These are phyloP conservation scores for Zophobas morio DNA, from an alignment of 1,140 invertebrate genomes.

Conservation along the genomic window DNA sequence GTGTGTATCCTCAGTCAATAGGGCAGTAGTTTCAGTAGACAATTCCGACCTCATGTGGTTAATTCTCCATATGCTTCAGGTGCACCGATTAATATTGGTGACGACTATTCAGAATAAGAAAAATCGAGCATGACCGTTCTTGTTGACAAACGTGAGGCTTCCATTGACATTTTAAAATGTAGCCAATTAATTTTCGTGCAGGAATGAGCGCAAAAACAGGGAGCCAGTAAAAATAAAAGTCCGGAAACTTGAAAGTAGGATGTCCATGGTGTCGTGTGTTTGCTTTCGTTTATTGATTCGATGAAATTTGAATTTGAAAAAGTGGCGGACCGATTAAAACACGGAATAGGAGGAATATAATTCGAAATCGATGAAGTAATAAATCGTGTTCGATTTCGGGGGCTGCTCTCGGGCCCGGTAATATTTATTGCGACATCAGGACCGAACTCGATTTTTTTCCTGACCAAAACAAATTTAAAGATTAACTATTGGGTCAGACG, in stretches of 20 bases:
- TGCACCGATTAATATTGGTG: too few species aligned
- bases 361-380: constrained; percentile 46
- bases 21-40: too few species aligned
- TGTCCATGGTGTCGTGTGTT: constrained; percentile 11
- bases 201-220: neutral
- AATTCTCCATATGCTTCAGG: too few species aligned
- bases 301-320: constrained; percentile 44
- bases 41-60: too few species aligned
- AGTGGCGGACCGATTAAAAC: constrained; percentile 37
- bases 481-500: constrained; percentile 24
- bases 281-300: constrained; percentile 29
- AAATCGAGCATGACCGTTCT: neutral
- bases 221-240: constrained; percentile 11
- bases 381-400: constrained; percentile 42
- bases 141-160: constrained; percentile 6
- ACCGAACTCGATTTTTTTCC: constrained; percentile 34
- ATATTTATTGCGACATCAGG: constrained; percentile 40
- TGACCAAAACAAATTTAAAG: constrained; percentile 37
- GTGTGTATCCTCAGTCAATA: too few species aligned
- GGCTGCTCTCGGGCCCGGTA: constrained; percentile 14
- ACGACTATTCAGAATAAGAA: too few species aligned
- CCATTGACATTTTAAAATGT: constrained; percentile 10
- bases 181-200: constrained; percentile 10
- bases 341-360: constrained; percentile 46
- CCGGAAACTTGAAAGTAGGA: constrained; percentile 23